Base-by-base conservation (phyloP, 1,140 invertebrate genomes). In the Phortica variegata region DNA sequence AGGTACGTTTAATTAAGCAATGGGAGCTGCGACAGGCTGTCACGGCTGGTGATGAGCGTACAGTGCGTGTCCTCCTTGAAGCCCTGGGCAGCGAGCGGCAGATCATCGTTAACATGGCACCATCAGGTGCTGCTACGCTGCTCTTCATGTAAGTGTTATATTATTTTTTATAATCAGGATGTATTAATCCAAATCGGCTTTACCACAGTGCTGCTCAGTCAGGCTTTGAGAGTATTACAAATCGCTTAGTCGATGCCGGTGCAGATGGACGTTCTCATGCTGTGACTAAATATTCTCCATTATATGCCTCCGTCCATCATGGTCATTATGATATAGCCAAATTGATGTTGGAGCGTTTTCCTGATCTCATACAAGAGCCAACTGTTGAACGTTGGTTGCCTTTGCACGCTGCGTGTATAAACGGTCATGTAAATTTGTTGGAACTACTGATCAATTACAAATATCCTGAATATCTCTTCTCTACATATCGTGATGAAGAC, bases 381-480 rank as follows among this genome's bases (percentile, higher is more conserved):
- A 97, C 94, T 0, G 91, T 96, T 1, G 94, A 97, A 73, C 85
- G 87, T 61, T 93, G 93, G 89, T 77, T 96, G 36, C 93, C 95
- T 1, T 80, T 97, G 18, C 95, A 98, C 78, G 93, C 92, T 5
- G 91, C 92, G 26, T 89, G 87, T 52, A 91, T 94, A 47, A 91
- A 92, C 70, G 90, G 90, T 3, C 92, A 96, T 77, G 77, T 85
- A 12, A 61, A 82, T 19, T 78, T 95, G 31, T 80, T 93, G 31
- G 87, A 91, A 33, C 68, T 89, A 15, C 77, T 97, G 2, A 79
- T 98, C 1, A 86, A 89, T 59, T 92, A 87, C 73, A 80, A 86
- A 0, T 97, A 95, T 79, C 91, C 92, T 0, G 78, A 83, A 17
- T 77, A 87, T 47, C 62, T 90, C 34, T 77, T 89, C 51, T 78